Base-by-base conservation (phyloP, 2,888 invertebrate species). In the Cantharis lateralis region DNA sequence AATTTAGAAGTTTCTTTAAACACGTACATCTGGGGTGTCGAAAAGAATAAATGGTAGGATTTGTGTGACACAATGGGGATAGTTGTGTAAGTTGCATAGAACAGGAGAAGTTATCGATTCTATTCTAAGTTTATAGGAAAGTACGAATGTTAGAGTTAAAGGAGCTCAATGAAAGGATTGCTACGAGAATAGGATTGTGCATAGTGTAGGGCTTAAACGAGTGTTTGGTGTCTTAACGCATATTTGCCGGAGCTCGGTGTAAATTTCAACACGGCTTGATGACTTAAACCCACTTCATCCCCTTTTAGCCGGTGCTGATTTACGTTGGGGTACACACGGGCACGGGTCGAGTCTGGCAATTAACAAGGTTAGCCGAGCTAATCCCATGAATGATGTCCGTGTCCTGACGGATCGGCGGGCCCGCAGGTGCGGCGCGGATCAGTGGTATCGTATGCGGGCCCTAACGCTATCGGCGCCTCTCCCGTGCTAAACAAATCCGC, bases 311-410 rank as follows among this genome's bases (percentile, higher is more conserved):
- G 85, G 86, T 86, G 87, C 88, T 88, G 88, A 88, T 88, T 88
- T 88, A 88, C 88, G 88, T 87, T 85, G 75, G 77, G 85, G 85
- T 85, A 85, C 84, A 85, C 84, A 85, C 84, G 84, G 83, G 84
- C 84, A 83, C 85, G 85, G 86, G 86, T 86, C 87, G 87, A 86
- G 86, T 84, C 85, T 85, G 86, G 89, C 88, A 89, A 89, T 89
- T 89, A 89, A 89, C 89, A 88, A 88, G 88, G 88, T 88, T 88
- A 88, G 88, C 88, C 86, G 82, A 86, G 88, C 87, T 89, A 89
- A 89, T 89, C 89, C 89, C 87, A 87, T 89, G 89, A 89, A 89
- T 89, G 89, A 89, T 89, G 89, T 87, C 86, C 87, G 85, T 84
- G 80, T 82, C 78, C 86, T 86, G 87, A 87, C 86, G 85, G 86